Base-by-base conservation (phyloP, 2,888 invertebrate species). In the Bellardia bayeri region DNA sequence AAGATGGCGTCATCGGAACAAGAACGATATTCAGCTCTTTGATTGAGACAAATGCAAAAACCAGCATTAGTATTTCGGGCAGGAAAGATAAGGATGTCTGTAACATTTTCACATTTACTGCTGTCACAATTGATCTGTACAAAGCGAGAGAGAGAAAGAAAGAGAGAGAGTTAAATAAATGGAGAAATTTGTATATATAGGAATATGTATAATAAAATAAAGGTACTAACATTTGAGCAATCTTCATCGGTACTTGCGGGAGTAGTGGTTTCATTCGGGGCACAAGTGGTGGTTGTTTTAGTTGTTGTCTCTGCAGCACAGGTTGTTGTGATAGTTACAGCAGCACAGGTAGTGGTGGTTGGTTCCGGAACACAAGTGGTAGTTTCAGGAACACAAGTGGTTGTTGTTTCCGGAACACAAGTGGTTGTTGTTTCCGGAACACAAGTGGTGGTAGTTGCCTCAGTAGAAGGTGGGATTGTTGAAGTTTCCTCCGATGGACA, bases 401-500 rank as follows among this genome's bases (percentile, higher is more conserved):
- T 42, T n/a, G 49, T 71, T 49, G 14, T 11, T 6, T 51, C 30
- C n/a, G 61, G 2, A 23, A 3, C 42, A 11, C 61, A 3, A 42
- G 49, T 11, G 16, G 42, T 56, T 13, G 84, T 76, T 6, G 75
- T 63, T 3, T 40, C 40, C 14, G 14, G 16, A 16, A 42, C 30
- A 42, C n/a, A 6, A 1, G 81, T 74, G 3, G 42, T 45, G 3
- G 42, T 45, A 3, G 58, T 45, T 0, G 33, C 30, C 7, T 49
- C 49, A 13, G 40, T 11, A 33, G 45, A 13, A 11, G 58, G 13
- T 40, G 72, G 64, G 1, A 58, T 71, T 11, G 87, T 81, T 2
- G 54, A 69, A 13, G n/a, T 14, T 3, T 45, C 63, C 2, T 83
- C 86, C 9, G 75, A 33, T 6, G 91, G 89, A 66, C 92, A 92